Evolutionary conservation across 2,113 vertebrate genomes (phyloP), one percentile per base, ranked within the genome.

Genomic region (Gavia stellata): DNA sequence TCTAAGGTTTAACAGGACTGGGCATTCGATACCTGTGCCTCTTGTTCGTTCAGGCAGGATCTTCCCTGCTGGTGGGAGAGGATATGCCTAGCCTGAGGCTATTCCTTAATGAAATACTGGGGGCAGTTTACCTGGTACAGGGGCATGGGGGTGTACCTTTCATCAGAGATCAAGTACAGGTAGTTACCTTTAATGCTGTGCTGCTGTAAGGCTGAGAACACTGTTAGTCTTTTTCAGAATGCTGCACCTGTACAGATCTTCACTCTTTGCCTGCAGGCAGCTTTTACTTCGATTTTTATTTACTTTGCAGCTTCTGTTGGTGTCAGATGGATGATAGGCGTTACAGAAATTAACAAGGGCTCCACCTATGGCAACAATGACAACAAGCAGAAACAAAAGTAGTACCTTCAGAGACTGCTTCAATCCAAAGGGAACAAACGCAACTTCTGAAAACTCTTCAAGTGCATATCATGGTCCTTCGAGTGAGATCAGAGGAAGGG

Each of bases 251-350:
- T n/a, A 9, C 20, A 33, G 42, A 34, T 19, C 40, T 82, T 49
- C 56, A 29, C 3, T 19, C 53, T 20, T 17, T 26, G n/a, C 34
- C 95, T 65, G 65, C 21, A 42, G 47, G 26, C 18, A 29, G n/a
- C 56, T 40, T 62, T 71, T 93, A 55, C 79, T 38, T 47, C 16
- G 9, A 17, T 59, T 40, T 42, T 21, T 26, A 12, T 71, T 88
- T 75, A 17, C 56, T 67, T 93, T 82, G 29, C 97, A 99, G 99
- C 97, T 63, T 99, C 99, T n/a, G 83, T 98, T 81, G 99, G 98
- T 44, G 98, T 99, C 55, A 99, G 99, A 96, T 99, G 99, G 99
- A 99, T 99, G 99, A 99, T 99, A 11, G 98, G 98, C 0, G 98
- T 99, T 97, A 99, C 99, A 3, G 99, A 99, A 96, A 99, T 99